Percentiles rank a stretch among this genome's conserved stretches.
These are phyloP conservation scores for Nowickia ferox DNA, from an alignment of 2,888 invertebrate species.

Conservation along the genomic window DNA sequence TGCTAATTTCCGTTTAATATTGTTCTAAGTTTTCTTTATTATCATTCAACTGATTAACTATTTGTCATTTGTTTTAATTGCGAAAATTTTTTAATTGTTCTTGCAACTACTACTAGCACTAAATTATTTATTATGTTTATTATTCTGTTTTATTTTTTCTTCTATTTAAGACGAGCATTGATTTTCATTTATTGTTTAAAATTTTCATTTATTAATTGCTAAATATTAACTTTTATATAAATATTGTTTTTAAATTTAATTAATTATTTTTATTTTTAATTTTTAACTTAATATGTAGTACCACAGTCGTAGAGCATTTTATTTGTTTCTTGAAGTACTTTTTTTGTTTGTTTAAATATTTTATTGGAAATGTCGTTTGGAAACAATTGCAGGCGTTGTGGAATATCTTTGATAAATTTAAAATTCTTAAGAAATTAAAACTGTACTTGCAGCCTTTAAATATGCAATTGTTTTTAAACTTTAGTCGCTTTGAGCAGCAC, in stretches of 20 bases:
- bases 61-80: slow-evolving; percentile 12
- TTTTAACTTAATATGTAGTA: slow-evolving; percentile 82
- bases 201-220: slow-evolving; percentile 42
- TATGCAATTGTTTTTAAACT: slow-evolving; percentile 16
- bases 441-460: not conserved
- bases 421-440: not conserved
- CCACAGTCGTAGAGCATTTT: slow-evolving; percentile 82
- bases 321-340: slow-evolving; percentile 71
- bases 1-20: slow-evolving; percentile 29
- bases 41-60: slow-evolving; percentile 46
- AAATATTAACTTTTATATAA: slow-evolving; percentile 25
- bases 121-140: slow-evolving; percentile 24
- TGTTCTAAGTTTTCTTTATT: slow-evolving; percentile 55
- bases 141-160: slow-evolving; percentile 20
- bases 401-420: not conserved
- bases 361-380: slow-evolving; percentile 33
- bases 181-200: slow-evolving; percentile 52
- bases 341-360: slow-evolving; percentile 4
- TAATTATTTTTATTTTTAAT: slow-evolving; percentile 17
- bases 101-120: slow-evolving; percentile 44
- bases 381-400: slow-evolving; percentile 7
- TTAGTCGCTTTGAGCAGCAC: not conserved
- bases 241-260: slow-evolving; percentile 34
- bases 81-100: slow-evolving; percentile 34
- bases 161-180: slow-evolving; percentile 54